A percentile compares a stretch with the other conserved stretches of the same genome.
These are phyloP conservation scores for Elephantulus edwardii DNA, from an alignment of 2,113 vertebrate genomes.

Conservation along the genomic window DNA sequence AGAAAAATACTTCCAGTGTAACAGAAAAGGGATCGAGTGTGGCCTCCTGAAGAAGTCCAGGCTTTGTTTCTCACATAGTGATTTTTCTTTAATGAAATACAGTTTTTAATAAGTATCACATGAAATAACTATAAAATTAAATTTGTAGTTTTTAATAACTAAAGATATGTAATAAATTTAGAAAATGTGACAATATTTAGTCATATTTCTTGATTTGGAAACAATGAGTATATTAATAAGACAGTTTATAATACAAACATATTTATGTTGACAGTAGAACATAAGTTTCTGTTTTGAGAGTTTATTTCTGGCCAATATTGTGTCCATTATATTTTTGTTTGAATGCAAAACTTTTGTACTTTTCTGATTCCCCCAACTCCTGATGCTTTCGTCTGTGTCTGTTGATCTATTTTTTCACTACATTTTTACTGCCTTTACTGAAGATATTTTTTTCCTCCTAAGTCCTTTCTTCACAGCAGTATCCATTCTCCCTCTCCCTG, in stretches of 20 bases:
- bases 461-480: constrained; percentile 68
- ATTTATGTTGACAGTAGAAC: constrained; percentile 17
- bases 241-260: not conserved
- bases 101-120: too few relatives aligned
- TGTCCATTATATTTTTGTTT: constrained; percentile 39
- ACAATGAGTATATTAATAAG: not conserved
- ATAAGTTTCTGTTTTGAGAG: not conserved
- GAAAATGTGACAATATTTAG: not conserved
- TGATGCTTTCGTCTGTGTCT: constrained; percentile 1
- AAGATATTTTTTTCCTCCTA: constrained; percentile 34
- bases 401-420: constrained; percentile 43
- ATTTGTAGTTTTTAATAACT: constrained; percentile 32
- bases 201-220: constrained; percentile 27
- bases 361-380: constrained; percentile 36
- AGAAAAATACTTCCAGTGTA: constrained; percentile 25
- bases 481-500: constrained; percentile 63
- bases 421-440: not conserved
- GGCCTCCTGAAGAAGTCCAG: constrained; percentile 27
- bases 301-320: constrained; percentile 48
- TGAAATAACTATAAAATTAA: too few relatives aligned
- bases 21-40: not conserved
- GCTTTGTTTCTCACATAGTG: constrained; percentile 44
- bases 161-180: not conserved
- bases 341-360: constrained; percentile 32
- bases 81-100: constrained; percentile 46